Conservation (phyloP, 2,797 vertebrate genomes). For the Hyperoplus immaculatus region DNA sequence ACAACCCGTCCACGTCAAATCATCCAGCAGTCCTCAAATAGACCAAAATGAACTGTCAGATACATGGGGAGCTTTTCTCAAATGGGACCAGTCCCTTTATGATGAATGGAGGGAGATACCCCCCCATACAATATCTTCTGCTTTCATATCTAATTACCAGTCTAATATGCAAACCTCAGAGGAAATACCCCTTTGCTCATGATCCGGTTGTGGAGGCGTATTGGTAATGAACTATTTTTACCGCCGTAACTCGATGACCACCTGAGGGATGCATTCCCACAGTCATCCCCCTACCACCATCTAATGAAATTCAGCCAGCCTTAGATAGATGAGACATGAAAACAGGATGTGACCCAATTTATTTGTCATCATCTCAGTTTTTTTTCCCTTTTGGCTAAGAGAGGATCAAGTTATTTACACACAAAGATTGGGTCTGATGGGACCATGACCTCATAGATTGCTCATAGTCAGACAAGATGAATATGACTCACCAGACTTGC, state of each 20-base stretch:
- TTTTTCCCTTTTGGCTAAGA: constrained; percentile 57
- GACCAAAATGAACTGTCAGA: constrained; percentile 59
- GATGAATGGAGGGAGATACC: constrained; percentile 72
- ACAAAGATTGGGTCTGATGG: constrained; percentile 51
- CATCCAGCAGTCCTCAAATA: constrained; percentile 55
- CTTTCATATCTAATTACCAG: constrained; percentile 80
- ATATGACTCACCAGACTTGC: constrained; percentile 37
- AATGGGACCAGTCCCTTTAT: constrained; percentile 61
- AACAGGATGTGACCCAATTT: constrained; percentile 50
- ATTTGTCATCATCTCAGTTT: constrained; percentile 32
- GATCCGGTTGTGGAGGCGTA: constrained; percentile 43
- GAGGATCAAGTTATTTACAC: constrained; percentile 62
- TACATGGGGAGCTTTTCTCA: constrained; percentile 48
- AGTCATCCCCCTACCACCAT: constrained; percentile 41
- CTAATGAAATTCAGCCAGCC: constrained; percentile 62
- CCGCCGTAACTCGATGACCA: constrained; percentile 60
- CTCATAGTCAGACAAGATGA: constrained; percentile 44
- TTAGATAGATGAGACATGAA: constrained; percentile 44
- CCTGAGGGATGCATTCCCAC: constrained; percentile 61
- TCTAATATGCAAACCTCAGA: constrained; percentile 76
- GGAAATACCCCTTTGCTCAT: constrained; percentile 70
- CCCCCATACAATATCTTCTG: constrained; percentile 75
- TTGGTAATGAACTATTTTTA: constrained; percentile 71
- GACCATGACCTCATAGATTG: constrained; percentile 47
- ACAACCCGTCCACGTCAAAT: constrained; percentile 64